Percentiles rank a stretch among this genome's conserved stretches.
Evolutionary conservation across 92 coral and sea anemone species (phyloP).

Genomic region (Pocillopora grandis): DNA sequence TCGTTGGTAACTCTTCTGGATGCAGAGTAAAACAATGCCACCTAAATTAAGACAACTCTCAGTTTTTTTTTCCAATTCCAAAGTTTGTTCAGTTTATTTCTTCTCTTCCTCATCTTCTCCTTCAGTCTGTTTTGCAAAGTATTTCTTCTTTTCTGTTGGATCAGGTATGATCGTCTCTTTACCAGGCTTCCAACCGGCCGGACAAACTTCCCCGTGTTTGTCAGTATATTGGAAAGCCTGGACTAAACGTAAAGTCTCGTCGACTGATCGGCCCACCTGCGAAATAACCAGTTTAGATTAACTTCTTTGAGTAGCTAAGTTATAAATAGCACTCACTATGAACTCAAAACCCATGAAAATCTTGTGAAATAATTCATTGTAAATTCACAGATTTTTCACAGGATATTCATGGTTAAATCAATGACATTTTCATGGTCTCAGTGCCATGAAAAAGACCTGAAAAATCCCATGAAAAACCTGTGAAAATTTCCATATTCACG

Average conservation of each 20-base stretch:
- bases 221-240: constrained; percentile 99
- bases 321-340: no score
- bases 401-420: no score
- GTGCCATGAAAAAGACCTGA: no score
- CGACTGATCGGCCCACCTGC: constrained; percentile 98
- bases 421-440: no score
- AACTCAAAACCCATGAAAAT: no score
- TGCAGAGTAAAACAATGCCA: neutral
- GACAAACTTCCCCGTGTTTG: constrained; percentile 99
- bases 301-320: no score
- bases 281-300: no score
- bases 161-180: constrained; percentile 98
- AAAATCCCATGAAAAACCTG: no score
- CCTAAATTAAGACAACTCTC: neutral
- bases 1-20: neutral
- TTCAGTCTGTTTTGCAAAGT: constrained; percentile 89
- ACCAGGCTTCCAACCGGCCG: constrained; percentile 99
- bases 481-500: no score
- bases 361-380: no score
- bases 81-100: neutral
- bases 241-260: constrained; percentile 95
- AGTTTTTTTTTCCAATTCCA: neutral
- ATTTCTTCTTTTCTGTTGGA: constrained; percentile 90
- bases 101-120: constrained; percentile 17
- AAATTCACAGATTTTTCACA: no score